phyloP scores from a whole-genome alignment of 2,888 invertebrate genomes.

The Heliothis peltigera region DNA sequence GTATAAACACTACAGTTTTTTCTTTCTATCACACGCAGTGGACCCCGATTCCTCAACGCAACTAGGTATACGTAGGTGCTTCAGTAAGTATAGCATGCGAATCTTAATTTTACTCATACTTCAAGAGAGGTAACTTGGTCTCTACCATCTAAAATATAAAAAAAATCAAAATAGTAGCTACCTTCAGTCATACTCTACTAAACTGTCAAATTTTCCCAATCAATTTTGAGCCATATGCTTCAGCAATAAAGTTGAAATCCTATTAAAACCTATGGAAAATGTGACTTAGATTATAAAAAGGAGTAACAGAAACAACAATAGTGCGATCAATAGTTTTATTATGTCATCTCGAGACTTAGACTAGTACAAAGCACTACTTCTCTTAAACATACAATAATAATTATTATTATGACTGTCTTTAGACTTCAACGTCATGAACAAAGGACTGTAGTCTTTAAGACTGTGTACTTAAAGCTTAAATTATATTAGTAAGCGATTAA shows the following conservation, averaged over 20 bases:
- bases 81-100: too few species aligned
- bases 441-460: conserved; percentile 61
- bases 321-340: conserved; percentile 53
- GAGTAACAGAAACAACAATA: conserved; percentile 22
- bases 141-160: too few species aligned
- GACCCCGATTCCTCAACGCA: neutral
- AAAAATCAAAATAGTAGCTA: too few species aligned
- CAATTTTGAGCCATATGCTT: too few species aligned
- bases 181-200: too few species aligned
- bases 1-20: conserved; percentile 41
- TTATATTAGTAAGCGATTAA: conserved; percentile 39
- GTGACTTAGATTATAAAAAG: neutral
- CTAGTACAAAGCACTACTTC: conserved; percentile 63
- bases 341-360: conserved; percentile 62
- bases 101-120: too few species aligned
- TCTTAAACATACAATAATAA: conserved; percentile 42
- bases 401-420: conserved; percentile 48
- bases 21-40: conserved; percentile 20
- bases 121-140: too few species aligned
- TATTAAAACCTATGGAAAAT: neutral
- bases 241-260: too few species aligned
- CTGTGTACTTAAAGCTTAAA: conserved; percentile 56
- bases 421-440: conserved; percentile 35
- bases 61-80: neutral
- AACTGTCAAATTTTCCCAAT: too few species aligned